Evolutionary conservation across 2,888 invertebrate genomes (phyloP), one percentile per base, ranked within the genome.

Genomic region (Ennomos quercinarius): DNA sequence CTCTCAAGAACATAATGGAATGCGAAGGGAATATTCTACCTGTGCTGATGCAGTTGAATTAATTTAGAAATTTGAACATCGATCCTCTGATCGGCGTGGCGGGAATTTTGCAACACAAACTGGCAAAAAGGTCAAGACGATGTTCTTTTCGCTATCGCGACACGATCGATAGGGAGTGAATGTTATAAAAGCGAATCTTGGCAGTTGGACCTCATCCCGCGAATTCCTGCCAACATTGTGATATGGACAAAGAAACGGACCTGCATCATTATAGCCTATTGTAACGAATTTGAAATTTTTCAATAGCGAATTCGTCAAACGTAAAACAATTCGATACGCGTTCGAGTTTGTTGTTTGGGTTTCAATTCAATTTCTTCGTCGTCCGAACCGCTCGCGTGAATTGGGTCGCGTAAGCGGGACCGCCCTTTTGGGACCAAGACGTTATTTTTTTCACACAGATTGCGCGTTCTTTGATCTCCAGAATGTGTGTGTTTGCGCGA

Each of bases 271-370:
- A 92, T 89, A 77, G 81, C 80, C 91, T 91, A 92, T 92, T 91
- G 92, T 89, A 81, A 74, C 84, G 78, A 86, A 87, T 90, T 89
- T 83, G 71, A 88, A 89, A 89, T 86, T 89, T 91, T 84, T 80
- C 72, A 89, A 91, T 89, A 87, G 86, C 85, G 90, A 90, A 89
- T 88, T 88, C 91, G 90, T 88, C 90, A 91, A 91, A 89, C 88
- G 89, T 92, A 91, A 92, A 92, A 92, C 91, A 92, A 92, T 92
- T 92, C 91, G 92, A 92, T 90, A 92, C 92, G 92, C 91, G 87
- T 91, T 90, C 80, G 86, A 89, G 88, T 91, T 90, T 89, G 91
- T 91, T 89, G 90, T 91, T 88, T 77, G 86, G 81, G 78, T 83
- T 89, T 90, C 89, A 90, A 91, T 92, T 91, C 90, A 89, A 91